Evolutionary conservation across 53 echinoderm and acorn worm genomes (phyloP), one percentile per base, ranked within the genome.

Genomic region (Hippasteria phrygiana): DNA sequence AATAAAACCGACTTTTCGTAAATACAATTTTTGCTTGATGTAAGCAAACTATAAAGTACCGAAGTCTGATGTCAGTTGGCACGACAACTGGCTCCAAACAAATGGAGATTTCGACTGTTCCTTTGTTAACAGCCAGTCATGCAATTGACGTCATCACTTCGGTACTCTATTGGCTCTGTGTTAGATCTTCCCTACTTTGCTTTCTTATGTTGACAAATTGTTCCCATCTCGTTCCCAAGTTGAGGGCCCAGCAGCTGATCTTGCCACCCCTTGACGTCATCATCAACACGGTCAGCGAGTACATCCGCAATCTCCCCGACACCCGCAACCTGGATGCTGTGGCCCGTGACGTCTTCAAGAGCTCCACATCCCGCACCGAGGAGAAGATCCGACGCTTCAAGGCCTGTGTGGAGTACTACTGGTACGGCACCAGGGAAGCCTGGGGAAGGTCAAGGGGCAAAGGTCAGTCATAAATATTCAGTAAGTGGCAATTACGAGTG

Each of bases 381-480:
- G 93, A 95, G 56, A 95, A 96, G 87, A 91, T 98, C 32, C 76
- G 88, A 12, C 91, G 91, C 66, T 98, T 98, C 88, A 98, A 98
- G 88, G 90, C 92, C 72, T 94, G 96, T 40, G 99, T 98, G 53
- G 95, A 98, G 47, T 98, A 93, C 92, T 98, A 95, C 92, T 98
- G 88, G 84, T 89, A 86, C 20, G 94, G 93, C 26, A 98, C 94
- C 56, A 92, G 94, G 79, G 94, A 98, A 59, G 99, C 95, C 27
- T 98, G 99, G 99, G 89, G 78, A 33, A 92, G 91, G 64, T 93
- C 93, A 33, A 87, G 96, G 89, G 93, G 96, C 59, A 95, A 95
- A 92, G 96, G 96, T 96, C 43, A 78, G 91, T 70, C 31, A 59
- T 55, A 43, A 37, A 56, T 73, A 73, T 55, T 72, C 74, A 72